Conservation (phyloP, 1,140 invertebrate genomes). For the Neelides sp. region DNA sequence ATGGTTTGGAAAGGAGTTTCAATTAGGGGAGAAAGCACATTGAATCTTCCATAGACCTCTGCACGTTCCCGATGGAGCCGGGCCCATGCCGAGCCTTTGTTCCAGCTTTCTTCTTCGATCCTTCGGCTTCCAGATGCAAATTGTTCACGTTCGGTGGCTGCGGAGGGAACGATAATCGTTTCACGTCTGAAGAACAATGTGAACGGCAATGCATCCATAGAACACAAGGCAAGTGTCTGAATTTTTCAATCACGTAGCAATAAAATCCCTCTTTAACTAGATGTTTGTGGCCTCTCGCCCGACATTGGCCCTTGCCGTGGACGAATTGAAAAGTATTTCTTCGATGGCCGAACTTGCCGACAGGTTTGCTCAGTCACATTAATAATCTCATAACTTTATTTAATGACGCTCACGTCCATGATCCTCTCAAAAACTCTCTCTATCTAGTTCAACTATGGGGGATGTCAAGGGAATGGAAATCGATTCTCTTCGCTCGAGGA, state of each 20-base stretch:
- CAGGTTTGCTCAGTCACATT: background rate
- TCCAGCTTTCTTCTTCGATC: constrained; percentile 62
- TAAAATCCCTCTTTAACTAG: constrained; percentile 36
- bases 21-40: too few species aligned
- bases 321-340: constrained; percentile 53
- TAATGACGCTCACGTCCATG: too few species aligned
- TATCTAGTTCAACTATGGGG: constrained; percentile 60
- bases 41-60: too few species aligned
- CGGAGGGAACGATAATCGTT: constrained; percentile 65
- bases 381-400: background rate
- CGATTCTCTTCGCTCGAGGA: constrained; percentile 57
- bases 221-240: constrained; percentile 47
- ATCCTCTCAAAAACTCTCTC: too few species aligned
- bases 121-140: constrained; percentile 44
- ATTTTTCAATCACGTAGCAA: background rate
- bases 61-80: constrained; percentile 46
- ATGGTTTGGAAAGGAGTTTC: too few species aligned
- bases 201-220: constrained; percentile 56
- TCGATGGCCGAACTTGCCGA: constrained; percentile 40
- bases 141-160: constrained; percentile 69
- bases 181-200: constrained; percentile 64
- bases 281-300: constrained; percentile 45
- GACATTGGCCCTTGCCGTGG: constrained; percentile 56
- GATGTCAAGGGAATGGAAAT: constrained; percentile 75
- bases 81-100: constrained; percentile 57